These are phyloP conservation scores for Acanthacorydalis orientalis DNA, from an alignment of 2,888 invertebrate species.

Conservation along the genomic window DNA sequence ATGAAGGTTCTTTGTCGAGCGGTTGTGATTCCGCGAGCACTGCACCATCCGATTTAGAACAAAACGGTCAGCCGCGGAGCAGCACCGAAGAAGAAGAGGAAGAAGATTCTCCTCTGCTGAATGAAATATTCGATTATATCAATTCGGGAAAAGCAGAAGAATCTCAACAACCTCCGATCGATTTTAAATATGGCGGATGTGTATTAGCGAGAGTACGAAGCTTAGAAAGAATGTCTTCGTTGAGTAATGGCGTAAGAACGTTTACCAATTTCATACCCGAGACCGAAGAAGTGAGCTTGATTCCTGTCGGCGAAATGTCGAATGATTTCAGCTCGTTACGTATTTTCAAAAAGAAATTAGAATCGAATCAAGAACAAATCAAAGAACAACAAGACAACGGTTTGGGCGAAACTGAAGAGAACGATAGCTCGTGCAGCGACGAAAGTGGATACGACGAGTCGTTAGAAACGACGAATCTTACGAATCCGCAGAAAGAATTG, in stretches of 20 bases:
- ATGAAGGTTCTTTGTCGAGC: slow-evolving; percentile 61
- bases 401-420: slow-evolving; percentile 28
- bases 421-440: slow-evolving; percentile 70
- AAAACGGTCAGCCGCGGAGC: slow-evolving; percentile 5
- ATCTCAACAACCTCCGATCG: slow-evolving; percentile 16
- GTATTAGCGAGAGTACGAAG: slow-evolving; percentile 20
- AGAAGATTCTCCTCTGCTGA: slow-evolving; percentile 5
- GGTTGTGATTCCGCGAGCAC: slow-evolving; percentile 69
- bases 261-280: slow-evolving; percentile 16
- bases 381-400: slow-evolving; percentile 23
- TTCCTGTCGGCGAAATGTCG: slow-evolving; percentile 25
- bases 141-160: slow-evolving; percentile 15
- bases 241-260: slow-evolving; percentile 7
- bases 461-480: slow-evolving; percentile 25
- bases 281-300: slow-evolving; percentile 24
- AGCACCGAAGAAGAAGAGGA: slow-evolving; percentile 12
- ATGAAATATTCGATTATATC: slow-evolving; percentile 12
- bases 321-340: slow-evolving; percentile 25
- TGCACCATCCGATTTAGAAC: slow-evolving; percentile 39
- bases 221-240: slow-evolving; percentile 18
- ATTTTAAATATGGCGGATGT: slow-evolving; percentile 26
- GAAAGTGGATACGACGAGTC: slow-evolving; percentile 83
- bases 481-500: no score
- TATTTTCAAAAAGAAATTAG: slow-evolving; percentile 23
- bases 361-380: slow-evolving; percentile 10